phyloP scores from a whole-genome alignment of 2,113 vertebrate genomes.

The Salminus brasiliensis region DNA sequence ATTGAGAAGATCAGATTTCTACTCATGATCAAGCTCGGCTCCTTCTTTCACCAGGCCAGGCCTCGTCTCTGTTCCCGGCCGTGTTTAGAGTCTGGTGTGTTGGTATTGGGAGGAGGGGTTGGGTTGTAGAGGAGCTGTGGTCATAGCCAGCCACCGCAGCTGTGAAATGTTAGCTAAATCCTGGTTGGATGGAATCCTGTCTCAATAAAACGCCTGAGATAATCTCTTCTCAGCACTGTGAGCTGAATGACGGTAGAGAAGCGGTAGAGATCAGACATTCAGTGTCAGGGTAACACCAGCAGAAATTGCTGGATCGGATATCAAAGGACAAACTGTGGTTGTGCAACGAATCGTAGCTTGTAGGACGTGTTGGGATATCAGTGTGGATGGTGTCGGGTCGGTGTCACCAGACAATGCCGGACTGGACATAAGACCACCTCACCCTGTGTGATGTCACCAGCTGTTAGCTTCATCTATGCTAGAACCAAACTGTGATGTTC shows the following conservation, averaged over 20 bases:
- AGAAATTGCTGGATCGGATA: not conserved
- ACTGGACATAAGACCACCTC: too few relatives aligned
- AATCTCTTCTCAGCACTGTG: constrained; percentile 1
- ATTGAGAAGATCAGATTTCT: not conserved
- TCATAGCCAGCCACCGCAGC: constrained; percentile 8
- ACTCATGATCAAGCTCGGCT: not conserved
- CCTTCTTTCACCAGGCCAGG: not conserved
- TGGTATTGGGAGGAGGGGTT: not conserved
- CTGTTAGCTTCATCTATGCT: too few relatives aligned
- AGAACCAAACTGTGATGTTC: too few relatives aligned
- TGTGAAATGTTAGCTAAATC: constrained; percentile 38
- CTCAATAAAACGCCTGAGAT: not conserved
- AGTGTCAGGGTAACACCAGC: not conserved
- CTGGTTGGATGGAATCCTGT: constrained; percentile 8
- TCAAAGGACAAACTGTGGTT: not conserved
- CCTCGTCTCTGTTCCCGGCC: too few relatives aligned
- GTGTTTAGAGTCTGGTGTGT: not conserved
- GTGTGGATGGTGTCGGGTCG: too few relatives aligned
- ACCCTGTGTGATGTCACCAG: too few relatives aligned
- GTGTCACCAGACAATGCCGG: too few relatives aligned
- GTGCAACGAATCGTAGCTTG: not conserved
- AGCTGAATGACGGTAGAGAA: not conserved
- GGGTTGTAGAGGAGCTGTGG: not conserved
- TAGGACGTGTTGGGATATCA: too few relatives aligned
- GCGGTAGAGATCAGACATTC: constrained; percentile 38